A percentile compares a stretch with the other conserved stretches of the same genome.
Conservation (phyloP, 2,113 vertebrate species). For the Protobothrops flavoviridis region DNA sequence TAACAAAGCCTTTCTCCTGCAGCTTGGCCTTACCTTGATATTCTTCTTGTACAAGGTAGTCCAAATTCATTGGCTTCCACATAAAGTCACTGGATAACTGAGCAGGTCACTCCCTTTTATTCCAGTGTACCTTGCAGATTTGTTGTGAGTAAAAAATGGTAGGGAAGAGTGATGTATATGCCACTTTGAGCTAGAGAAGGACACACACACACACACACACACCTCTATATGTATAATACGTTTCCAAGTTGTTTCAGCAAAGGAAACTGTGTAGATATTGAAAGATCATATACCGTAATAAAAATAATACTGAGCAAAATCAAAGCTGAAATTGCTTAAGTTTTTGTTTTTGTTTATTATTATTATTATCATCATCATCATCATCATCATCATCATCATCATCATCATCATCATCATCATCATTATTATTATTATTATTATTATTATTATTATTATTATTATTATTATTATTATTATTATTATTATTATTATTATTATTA, state of each 20-base stretch:
- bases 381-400: too few species aligned
- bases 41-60: background rate
- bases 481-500: background rate
- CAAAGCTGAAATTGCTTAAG: constrained; percentile 11
- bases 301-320: constrained; percentile 40
- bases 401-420: too few species aligned
- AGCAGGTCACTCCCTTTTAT: background rate
- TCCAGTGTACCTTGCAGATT: background rate
- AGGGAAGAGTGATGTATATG: background rate
- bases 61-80: background rate
- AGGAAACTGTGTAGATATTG: background rate
- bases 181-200: background rate
- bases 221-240: background rate
- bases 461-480: background rate
- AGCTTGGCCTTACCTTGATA: background rate
- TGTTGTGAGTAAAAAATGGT: background rate
- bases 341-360: background rate
- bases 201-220: too few species aligned
- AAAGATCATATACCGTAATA: background rate
- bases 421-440: background rate
- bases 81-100: background rate
- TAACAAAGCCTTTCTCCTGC: background rate
- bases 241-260: background rate
- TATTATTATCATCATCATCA: too few species aligned
- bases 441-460: background rate